These are phyloP conservation scores for Camponotus fellah DNA, from an alignment of 2,888 invertebrate genomes.

Conservation along the genomic window DNA sequence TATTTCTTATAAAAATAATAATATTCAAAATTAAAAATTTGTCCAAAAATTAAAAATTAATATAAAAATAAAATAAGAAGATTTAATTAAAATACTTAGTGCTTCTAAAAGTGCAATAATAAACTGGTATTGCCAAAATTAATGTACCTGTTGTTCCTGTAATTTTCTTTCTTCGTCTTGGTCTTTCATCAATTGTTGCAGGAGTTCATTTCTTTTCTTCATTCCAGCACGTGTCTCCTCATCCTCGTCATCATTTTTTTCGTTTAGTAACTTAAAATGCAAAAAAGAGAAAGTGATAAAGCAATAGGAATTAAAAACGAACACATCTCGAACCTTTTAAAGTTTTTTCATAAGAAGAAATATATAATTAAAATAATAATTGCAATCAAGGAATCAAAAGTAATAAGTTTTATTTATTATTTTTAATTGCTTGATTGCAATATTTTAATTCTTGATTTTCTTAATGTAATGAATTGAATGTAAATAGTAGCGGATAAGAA, in stretches of 20 bases:
- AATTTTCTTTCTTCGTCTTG: slow-evolving; percentile 86
- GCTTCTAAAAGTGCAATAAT: too few relatives aligned
- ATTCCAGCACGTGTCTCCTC: slow-evolving; percentile 88
- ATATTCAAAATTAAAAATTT: too few relatives aligned
- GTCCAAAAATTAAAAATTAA: too few relatives aligned
- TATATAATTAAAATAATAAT: background rate
- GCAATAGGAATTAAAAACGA: background rate
- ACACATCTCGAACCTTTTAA: background rate
- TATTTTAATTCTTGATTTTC: too few relatives aligned
- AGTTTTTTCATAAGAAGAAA: background rate
- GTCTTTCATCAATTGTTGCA: slow-evolving; percentile 89
- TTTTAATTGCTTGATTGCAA: too few relatives aligned
- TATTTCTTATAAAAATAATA: too few relatives aligned
- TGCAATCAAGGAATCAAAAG: background rate
- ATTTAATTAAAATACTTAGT: too few relatives aligned
- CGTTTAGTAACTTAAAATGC: slow-evolving; percentile 90
- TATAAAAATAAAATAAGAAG: too few relatives aligned
- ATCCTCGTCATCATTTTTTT: slow-evolving; percentile 93
- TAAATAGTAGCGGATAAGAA: too few relatives aligned
- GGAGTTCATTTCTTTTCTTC: slow-evolving; percentile 89
- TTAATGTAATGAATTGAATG: too few relatives aligned
- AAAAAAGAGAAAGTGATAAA: slow-evolving; percentile 3
- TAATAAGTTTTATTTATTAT: background rate
- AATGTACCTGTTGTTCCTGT: slow-evolving; percentile 82
- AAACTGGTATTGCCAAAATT: background rate